Conservation (phyloP, 2,888 invertebrate genomes). For the Orthosia gothica region DNA sequence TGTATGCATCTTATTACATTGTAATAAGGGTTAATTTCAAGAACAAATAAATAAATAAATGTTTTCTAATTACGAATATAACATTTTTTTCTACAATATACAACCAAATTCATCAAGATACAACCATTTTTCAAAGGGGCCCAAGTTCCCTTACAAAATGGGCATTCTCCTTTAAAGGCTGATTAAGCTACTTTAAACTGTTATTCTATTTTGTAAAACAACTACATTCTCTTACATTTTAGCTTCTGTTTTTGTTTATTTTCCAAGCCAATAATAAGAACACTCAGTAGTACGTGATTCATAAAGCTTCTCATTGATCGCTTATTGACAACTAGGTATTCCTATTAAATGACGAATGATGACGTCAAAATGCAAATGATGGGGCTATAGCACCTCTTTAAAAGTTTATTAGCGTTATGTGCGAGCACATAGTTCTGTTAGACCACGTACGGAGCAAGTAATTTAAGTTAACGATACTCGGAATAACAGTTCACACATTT, state of each 20-base stretch:
- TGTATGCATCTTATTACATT: too few relatives aligned
- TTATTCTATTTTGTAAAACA: not conserved
- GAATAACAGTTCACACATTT: constrained; percentile 58
- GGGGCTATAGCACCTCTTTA: constrained; percentile 62
- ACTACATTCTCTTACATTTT: too few relatives aligned
- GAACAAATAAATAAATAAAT: too few relatives aligned
- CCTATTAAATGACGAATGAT: constrained; percentile 46
- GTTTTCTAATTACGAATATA: too few relatives aligned
- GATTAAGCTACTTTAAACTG: not conserved
- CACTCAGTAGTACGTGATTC: constrained; percentile 30
- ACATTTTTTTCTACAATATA: too few relatives aligned
- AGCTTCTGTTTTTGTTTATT: too few relatives aligned
- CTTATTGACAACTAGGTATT: constrained; percentile 38
- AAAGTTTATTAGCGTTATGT: constrained; percentile 64
- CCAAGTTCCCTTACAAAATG: too few relatives aligned
- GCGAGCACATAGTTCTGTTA: constrained; percentile 56
- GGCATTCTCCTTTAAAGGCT: too few relatives aligned
- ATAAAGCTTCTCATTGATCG: constrained; percentile 40
- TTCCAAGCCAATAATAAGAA: constrained; percentile 1
- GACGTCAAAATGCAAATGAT: constrained; percentile 66
- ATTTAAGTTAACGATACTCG: constrained; percentile 68
- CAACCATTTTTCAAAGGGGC: too few relatives aligned
- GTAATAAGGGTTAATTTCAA: too few relatives aligned
- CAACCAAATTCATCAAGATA: too few relatives aligned
- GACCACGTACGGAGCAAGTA: constrained; percentile 61